Evolutionary conservation across 2,797 vertebrate genomes (phyloP).

Genomic region (Ataeniobius toweri): DNA sequence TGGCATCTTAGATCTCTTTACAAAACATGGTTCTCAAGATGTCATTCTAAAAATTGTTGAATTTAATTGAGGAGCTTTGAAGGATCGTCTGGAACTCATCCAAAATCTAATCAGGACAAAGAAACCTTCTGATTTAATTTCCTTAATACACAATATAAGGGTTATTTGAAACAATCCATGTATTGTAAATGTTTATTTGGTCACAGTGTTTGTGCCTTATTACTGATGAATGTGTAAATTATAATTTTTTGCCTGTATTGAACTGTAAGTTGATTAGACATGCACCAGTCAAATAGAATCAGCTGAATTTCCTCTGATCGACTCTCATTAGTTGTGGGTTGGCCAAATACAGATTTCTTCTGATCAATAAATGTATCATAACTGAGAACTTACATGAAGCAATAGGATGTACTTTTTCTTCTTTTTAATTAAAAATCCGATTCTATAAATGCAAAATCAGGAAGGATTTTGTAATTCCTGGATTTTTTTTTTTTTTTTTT

Average conservation of each 20-base stretch:
- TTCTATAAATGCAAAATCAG: background rate
- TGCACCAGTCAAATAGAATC: background rate
- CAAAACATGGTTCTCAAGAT: slow-evolving; percentile 15
- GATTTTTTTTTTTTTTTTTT: background rate
- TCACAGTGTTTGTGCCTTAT: slow-evolving; percentile 68
- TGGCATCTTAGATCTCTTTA: slow-evolving; percentile 6
- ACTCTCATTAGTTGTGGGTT: background rate
- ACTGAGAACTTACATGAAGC: background rate
- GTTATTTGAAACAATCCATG: slow-evolving; percentile 22
- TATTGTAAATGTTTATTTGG: slow-evolving; percentile 34
- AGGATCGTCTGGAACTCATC: background rate
- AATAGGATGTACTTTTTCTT: background rate
- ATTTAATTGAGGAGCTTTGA: background rate
- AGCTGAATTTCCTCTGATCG: background rate
- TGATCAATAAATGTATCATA: too few species aligned
- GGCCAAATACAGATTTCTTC: too few species aligned
- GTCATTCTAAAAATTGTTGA: background rate
- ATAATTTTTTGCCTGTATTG: slow-evolving; percentile 16
- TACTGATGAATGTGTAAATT: slow-evolving; percentile 41
- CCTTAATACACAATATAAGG: slow-evolving; percentile 2
- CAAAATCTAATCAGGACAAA: background rate
- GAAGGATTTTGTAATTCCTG: too few species aligned
- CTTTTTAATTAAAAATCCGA: background rate
- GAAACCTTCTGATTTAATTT: background rate
- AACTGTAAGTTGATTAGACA: background rate